phyloP scores from a whole-genome alignment of 2,888 invertebrate genomes.

The Lasius platythorax region DNA sequence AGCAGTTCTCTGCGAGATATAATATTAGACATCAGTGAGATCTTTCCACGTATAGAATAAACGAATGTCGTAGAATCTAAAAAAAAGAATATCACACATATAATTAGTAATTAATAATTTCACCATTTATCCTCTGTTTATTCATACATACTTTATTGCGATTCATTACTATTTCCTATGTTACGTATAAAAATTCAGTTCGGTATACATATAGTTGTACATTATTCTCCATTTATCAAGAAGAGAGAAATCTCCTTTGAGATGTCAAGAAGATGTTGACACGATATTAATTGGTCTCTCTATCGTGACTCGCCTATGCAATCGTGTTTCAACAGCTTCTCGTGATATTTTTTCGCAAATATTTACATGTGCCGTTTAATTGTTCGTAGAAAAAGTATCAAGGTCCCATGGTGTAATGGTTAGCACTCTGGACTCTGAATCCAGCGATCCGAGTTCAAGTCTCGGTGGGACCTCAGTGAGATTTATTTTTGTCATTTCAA shows the following conservation, averaged over 20 bases:
- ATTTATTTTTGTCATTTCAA: background rate
- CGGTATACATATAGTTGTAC: constrained; percentile 23
- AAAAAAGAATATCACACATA: background rate
- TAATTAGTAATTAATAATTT: background rate
- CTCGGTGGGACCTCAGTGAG: constrained; percentile 89
- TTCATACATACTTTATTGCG: constrained; percentile 23
- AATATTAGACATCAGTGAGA: background rate
- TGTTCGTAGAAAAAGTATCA: background rate
- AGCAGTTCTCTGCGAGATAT: background rate
- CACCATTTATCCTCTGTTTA: background rate
- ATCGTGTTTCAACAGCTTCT: background rate
- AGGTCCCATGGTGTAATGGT: constrained; percentile 91
- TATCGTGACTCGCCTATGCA: background rate
- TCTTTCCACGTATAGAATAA: background rate
- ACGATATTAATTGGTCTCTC: background rate
- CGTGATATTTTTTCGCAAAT: background rate
- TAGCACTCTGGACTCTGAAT: constrained; percentile 93
- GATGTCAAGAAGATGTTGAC: background rate
- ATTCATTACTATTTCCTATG: constrained; percentile 15
- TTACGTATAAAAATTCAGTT: constrained; percentile 45
- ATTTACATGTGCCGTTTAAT: background rate
- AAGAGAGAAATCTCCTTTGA: background rate
- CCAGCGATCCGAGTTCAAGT: constrained; percentile 93
- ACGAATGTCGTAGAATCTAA: background rate
- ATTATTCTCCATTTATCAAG: background rate